Percentiles rank a stretch among this genome's conserved stretches.
These are phyloP conservation scores for Scolopax bukidnonensis DNA, from an alignment of 2,797 vertebrate species.

Conservation along the genomic window DNA sequence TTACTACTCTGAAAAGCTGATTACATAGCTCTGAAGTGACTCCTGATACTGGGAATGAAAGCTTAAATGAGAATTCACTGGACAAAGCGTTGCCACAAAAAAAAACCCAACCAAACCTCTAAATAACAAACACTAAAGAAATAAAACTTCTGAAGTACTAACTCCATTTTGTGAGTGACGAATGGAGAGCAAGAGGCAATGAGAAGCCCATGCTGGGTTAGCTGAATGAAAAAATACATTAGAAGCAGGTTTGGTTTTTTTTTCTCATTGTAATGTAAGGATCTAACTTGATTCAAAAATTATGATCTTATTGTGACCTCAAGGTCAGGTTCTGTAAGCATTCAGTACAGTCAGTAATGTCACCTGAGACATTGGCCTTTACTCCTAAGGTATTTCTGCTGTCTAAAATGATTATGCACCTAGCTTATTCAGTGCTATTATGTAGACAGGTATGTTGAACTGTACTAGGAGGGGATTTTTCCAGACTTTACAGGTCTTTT, in stretches of 20 bases:
- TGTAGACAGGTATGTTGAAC: neutral
- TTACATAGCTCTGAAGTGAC: neutral
- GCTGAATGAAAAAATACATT: neutral
- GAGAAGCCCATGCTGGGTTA: neutral
- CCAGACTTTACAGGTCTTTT: neutral
- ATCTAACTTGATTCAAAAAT: neutral
- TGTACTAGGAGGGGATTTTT: neutral
- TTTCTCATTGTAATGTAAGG: neutral
- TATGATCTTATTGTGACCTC: neutral
- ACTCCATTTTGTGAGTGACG: neutral
- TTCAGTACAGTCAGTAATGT: neutral
- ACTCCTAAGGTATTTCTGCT: neutral
- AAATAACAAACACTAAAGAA: neutral
- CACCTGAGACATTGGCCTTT: neutral
- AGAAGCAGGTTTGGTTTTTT: neutral
- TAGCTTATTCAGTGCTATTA: neutral
- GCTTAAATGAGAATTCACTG: neutral
- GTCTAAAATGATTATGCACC: neutral
- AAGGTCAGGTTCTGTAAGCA: neutral
- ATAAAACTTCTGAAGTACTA: neutral
- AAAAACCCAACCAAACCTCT: too few species aligned
- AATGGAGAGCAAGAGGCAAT: neutral
- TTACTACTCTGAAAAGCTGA: neutral
- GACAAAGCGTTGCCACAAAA: neutral
- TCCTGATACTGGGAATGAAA: neutral